These are phyloP conservation scores for Agrilus planipennis DNA, from an alignment of 1,140 invertebrate species.

Conservation along the genomic window DNA sequence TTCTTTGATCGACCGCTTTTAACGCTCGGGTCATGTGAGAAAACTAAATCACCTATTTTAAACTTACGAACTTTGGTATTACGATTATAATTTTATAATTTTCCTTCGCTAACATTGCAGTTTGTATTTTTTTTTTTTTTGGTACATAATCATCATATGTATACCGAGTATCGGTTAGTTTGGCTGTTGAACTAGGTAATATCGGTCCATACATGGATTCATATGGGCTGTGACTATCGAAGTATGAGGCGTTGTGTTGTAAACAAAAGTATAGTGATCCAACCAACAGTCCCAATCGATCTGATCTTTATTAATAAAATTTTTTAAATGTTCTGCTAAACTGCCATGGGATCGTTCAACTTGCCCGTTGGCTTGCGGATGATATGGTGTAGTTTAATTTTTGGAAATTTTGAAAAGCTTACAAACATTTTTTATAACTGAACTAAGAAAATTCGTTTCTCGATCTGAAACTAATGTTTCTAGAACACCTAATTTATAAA, in stretches of 20 bases:
- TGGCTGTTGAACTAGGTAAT: too few species aligned
- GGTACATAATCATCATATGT: too few species aligned
- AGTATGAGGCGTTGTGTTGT: conserved; percentile 5
- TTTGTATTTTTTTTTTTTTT: too few species aligned
- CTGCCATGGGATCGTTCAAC: conserved; percentile 16
- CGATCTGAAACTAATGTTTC: conserved; percentile 22
- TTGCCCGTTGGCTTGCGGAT: conserved; percentile 18
- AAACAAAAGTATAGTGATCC: not conserved
- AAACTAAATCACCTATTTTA: too few species aligned
- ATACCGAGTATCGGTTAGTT: too few species aligned
- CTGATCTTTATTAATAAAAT: conserved; percentile 11
- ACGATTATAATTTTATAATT: too few species aligned
- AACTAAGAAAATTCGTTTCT: conserved; percentile 23
- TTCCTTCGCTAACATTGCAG: too few species aligned
- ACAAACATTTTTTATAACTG: conserved; percentile 20
- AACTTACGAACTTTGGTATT: too few species aligned
- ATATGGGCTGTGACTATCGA: conserved; percentile 2
- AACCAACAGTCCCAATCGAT: conserved; percentile 8
- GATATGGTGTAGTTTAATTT: conserved; percentile 20
- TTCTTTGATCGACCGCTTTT: too few species aligned
- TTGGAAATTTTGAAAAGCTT: conserved; percentile 23
- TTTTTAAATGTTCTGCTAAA: conserved; percentile 12
- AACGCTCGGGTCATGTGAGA: too few species aligned
- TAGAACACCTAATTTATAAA: conserved; percentile 19
- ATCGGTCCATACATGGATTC: conserved; percentile 7